These are phyloP conservation scores for Chrysogorgia sp. DNA, from an alignment of 92 coral and sea anemone species.

Conservation along the genomic window DNA sequence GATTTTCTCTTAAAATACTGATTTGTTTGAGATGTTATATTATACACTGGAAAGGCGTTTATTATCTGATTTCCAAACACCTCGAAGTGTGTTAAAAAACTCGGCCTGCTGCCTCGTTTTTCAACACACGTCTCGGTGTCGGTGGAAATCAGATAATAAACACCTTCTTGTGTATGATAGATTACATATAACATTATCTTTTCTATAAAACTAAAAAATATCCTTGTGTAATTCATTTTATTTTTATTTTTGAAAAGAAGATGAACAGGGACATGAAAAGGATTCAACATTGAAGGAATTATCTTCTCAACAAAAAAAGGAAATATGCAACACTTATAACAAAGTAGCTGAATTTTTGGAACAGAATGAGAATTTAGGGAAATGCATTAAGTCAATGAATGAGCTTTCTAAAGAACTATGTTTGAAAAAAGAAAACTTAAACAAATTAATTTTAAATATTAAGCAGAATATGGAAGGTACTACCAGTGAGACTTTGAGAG, in stretches of 20 bases:
- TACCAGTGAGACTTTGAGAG: too few relatives aligned
- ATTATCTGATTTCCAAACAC: too few relatives aligned
- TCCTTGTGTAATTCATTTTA: neutral
- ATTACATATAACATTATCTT: too few relatives aligned
- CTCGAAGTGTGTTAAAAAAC: too few relatives aligned
- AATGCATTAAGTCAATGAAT: slow-evolving; percentile 40
- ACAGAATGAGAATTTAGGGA: slow-evolving; percentile 49
- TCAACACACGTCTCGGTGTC: too few relatives aligned
- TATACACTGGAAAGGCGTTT: too few relatives aligned
- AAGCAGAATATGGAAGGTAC: slow-evolving; percentile 50
- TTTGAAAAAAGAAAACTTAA: slow-evolving; percentile 44
- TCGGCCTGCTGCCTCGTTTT: too few relatives aligned
- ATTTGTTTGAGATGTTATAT: too few relatives aligned
- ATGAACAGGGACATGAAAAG: slow-evolving; percentile 2
- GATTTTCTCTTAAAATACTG: too few relatives aligned
- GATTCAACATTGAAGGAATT: slow-evolving; percentile 5
- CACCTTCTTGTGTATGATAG: too few relatives aligned
- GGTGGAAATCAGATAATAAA: too few relatives aligned
- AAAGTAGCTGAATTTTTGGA: slow-evolving; percentile 58
- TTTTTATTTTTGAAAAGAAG: neutral
- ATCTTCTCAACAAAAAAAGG: slow-evolving; percentile 14
- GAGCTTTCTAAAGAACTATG: slow-evolving; percentile 40
- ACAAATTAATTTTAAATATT: slow-evolving; percentile 40
- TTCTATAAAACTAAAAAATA: too few relatives aligned
- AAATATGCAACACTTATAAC: slow-evolving; percentile 37